Conservation (phyloP, 1,140 invertebrate genomes). For the Hirudo medicinalis region DNA sequence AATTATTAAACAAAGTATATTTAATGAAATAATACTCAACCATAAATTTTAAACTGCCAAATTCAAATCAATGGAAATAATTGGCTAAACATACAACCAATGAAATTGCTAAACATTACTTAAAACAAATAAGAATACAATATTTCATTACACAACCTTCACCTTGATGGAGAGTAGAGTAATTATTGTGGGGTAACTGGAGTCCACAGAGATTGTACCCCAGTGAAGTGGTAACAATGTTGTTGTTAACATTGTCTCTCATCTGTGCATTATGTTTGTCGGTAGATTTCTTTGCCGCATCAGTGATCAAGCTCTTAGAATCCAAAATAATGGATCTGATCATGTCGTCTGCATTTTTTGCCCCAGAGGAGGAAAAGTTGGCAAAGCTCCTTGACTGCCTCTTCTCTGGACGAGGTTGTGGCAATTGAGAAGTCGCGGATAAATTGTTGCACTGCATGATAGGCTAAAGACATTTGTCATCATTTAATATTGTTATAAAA, state of each 20-base stretch:
- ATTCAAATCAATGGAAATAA: no score
- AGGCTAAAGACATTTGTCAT: no score
- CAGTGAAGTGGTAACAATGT: not conserved
- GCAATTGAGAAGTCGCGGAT: not conserved
- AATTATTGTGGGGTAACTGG: not conserved
- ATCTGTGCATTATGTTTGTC: not conserved
- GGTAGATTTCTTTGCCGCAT: not conserved
- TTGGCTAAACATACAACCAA: no score
- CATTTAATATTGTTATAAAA: not conserved
- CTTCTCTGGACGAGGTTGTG: not conserved
- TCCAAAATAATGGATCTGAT: conserved; percentile 4
- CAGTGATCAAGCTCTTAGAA: not conserved
- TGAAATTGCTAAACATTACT: no score
- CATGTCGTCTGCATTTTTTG: conserved; percentile 9
- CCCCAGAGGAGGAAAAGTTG: not conserved
- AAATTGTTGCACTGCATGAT: not conserved
- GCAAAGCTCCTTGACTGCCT: not conserved
- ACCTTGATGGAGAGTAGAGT: not conserved
- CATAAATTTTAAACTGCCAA: no score
- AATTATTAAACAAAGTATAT: no score
- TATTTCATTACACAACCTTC: not conserved
- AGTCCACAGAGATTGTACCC: no score
- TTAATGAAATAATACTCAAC: no score
- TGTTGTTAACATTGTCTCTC: not conserved
- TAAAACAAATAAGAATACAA: not conserved